These are phyloP conservation scores for Nezara viridula DNA, from an alignment of 2,888 invertebrate species.

Conservation along the genomic window DNA sequence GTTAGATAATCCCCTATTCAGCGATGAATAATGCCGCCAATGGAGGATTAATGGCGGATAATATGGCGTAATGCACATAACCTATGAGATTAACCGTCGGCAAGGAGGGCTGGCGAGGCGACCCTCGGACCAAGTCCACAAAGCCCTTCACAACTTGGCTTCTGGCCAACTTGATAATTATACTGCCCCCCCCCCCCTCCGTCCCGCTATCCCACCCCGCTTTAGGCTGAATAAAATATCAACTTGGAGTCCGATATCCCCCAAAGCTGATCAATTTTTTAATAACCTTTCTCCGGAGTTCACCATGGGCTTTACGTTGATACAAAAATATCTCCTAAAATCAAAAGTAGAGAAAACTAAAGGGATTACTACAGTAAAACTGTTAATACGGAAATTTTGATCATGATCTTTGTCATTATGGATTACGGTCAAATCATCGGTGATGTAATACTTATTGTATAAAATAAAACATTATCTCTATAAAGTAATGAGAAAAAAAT, in stretches of 20 bases:
- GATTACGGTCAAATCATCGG: no score
- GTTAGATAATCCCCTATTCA: conserved; percentile 47
- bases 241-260: conserved; percentile 22
- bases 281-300: background rate
- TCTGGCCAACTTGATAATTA: conserved; percentile 43
- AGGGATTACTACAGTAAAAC: no score
- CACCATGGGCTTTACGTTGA: background rate
- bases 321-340: background rate
- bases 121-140: background rate
- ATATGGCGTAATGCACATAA: conserved; percentile 38
- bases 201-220: no score
- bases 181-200: background rate
- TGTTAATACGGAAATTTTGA: no score
- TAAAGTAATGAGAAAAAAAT: no score
- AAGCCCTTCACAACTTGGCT: conserved; percentile 18
- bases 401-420: no score
- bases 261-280: conserved; percentile 46
- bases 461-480: no score
- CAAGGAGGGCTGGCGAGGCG: background rate
- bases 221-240: conserved; percentile 5
- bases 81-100: conserved; percentile 23
- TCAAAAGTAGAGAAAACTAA: no score
- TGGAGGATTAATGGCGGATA: conserved; percentile 46
- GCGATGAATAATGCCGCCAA: conserved; percentile 3
- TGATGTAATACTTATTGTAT: no score